These are phyloP conservation scores for Pelecanus crispus DNA, from an alignment of 2,113 vertebrate species.

Conservation along the genomic window DNA sequence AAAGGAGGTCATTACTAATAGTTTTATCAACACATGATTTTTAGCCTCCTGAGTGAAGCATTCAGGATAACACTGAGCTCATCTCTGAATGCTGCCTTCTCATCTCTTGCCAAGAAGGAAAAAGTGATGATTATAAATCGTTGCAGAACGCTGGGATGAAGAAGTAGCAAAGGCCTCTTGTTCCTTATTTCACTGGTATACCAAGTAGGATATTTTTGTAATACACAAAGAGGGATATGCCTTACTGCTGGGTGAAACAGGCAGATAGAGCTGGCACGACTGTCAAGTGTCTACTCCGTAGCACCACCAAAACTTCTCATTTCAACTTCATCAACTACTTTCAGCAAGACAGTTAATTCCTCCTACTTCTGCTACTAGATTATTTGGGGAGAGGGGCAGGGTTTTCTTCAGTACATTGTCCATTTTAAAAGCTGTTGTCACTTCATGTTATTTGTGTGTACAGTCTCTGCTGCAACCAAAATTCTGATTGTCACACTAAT, in stretches of 20 bases:
- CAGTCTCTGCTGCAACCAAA: background rate
- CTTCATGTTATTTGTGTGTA: background rate
- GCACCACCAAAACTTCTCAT: background rate
- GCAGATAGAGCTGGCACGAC: background rate
- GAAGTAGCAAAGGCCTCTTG: background rate
- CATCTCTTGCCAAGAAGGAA: slow-evolving; percentile 11
- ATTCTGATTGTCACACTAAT: background rate
- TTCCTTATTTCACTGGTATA: background rate
- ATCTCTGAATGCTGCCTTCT: background rate
- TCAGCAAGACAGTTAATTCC: background rate
- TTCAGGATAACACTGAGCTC: background rate
- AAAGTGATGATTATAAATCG: background rate
- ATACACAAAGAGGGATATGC: background rate
- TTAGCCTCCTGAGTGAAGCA: background rate
- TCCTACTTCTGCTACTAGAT: background rate
- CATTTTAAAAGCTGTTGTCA: background rate
- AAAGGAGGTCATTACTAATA: background rate
- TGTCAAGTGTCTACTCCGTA: background rate
- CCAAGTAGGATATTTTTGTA: background rate
- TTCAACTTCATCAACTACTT: background rate
- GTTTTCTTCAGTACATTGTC: background rate
- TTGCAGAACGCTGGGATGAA: background rate
- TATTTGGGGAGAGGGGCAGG: background rate
- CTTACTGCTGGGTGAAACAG: background rate
- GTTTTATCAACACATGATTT: background rate